phyloP scores from a whole-genome alignment of 2,797 vertebrate genomes.

The Chelidonichthys spinosus region DNA sequence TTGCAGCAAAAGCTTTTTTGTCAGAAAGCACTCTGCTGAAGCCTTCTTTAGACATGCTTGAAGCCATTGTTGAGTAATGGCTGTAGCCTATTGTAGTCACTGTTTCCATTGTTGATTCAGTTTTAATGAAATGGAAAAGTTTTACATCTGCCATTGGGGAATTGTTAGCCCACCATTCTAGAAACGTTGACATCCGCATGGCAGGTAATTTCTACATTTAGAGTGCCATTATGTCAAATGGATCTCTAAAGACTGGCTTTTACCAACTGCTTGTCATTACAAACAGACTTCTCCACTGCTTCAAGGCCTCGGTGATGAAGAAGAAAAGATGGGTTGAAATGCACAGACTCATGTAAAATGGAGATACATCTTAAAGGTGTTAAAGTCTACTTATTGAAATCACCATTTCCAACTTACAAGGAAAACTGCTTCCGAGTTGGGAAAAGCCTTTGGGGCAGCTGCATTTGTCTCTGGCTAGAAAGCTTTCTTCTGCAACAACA shows the following conservation, averaged over 20 bases:
- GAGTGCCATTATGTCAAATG: conserved; percentile 74
- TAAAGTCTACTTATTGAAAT: conserved; percentile 72
- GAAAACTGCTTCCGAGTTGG: conserved; percentile 60
- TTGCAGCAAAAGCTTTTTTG: conserved; percentile 7
- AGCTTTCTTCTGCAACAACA: conserved; percentile 24
- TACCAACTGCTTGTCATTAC: conserved; percentile 70
- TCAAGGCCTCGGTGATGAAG: conserved; percentile 23
- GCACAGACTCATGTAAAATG: conserved; percentile 72
- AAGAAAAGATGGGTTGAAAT: conserved; percentile 40
- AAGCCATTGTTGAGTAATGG: conserved; percentile 38
- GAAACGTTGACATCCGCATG: conserved; percentile 67
- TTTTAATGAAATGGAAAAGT: conserved; percentile 73
- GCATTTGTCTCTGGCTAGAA: conserved; percentile 43
- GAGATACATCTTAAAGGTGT: conserved; percentile 53
- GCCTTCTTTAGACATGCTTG: conserved; percentile 28
- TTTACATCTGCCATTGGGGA: conserved; percentile 43
- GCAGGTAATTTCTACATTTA: conserved; percentile 68
- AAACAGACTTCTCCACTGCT: conserved; percentile 47
- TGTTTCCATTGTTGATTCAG: conserved; percentile 53
- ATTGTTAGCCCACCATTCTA: conserved; percentile 59
- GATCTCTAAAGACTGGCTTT: conserved; percentile 72
- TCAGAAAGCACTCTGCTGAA: conserved; percentile 12
- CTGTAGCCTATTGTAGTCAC: conserved; percentile 20
- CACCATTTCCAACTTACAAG: conserved; percentile 55
- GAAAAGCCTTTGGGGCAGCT: conserved; percentile 37